These are phyloP conservation scores for Nycticryphes semicollaris DNA, from an alignment of 2,113 vertebrate species.

Conservation along the genomic window DNA sequence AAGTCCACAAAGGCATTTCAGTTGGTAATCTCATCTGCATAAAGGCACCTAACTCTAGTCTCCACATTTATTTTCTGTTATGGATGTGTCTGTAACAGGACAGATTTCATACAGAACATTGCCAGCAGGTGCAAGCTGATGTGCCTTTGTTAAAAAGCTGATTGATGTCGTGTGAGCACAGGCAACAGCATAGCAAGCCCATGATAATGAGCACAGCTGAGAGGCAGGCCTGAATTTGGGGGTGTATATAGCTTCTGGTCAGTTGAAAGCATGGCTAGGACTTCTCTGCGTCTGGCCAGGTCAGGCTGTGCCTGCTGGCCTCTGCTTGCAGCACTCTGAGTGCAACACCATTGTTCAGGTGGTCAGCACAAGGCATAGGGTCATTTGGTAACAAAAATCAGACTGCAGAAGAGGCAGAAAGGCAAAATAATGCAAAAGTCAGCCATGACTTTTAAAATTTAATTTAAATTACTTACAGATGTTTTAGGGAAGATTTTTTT, in stretches of 20 bases:
- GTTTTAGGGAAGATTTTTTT: background rate
- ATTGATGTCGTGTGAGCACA: background rate
- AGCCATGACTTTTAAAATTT: conserved; percentile 6
- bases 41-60: background rate
- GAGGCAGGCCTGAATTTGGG: background rate
- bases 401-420: background rate
- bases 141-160: background rate
- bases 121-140: background rate
- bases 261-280: background rate
- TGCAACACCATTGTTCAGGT: fast-evolving
- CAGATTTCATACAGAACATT: fast-evolving
- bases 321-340: fast-evolving
- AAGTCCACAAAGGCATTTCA: background rate
- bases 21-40: background rate
- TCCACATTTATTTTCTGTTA: background rate
- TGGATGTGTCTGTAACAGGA: no score
- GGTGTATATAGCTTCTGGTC: background rate
- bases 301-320: background rate
- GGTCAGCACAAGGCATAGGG: fast-evolving
- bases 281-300: background rate
- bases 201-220: background rate
- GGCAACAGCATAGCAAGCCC: background rate
- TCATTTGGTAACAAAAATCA: background rate
- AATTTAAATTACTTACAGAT: conserved; percentile 37
- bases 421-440: background rate